Percentiles rank a stretch among this genome's conserved stretches.
Evolutionary conservation across 1,140 invertebrate species (phyloP).

Genomic region (Cydia amplana): DNA sequence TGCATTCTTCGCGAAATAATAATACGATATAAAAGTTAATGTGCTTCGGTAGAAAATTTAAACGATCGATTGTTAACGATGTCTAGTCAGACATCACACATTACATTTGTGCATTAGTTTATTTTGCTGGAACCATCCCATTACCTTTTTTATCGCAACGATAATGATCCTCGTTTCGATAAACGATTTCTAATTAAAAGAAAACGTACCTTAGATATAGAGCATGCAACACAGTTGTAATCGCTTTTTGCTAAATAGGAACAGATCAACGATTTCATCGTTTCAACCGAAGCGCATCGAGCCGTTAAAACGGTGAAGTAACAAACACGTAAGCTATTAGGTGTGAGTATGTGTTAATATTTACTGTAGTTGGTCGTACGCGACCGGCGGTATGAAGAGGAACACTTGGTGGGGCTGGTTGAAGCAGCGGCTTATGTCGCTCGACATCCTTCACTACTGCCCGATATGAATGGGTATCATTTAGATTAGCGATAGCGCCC

Average conservation of each 20-base stretch:
- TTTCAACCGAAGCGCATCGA: slow-evolving; percentile 15
- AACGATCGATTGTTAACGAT: slow-evolving; percentile 1
- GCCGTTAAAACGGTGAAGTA: slow-evolving; percentile 12
- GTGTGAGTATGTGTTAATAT: slow-evolving; percentile 39
- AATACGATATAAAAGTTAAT: neutral
- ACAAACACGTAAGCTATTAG: slow-evolving; percentile 26
- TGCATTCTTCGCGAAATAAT: neutral
- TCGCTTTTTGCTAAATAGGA: neutral
- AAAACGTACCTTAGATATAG: neutral
- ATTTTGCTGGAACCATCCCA: neutral
- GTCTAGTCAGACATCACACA: neutral
- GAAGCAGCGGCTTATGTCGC: slow-evolving; percentile 49
- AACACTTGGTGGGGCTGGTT: slow-evolving; percentile 47
- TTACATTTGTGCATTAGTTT: no score
- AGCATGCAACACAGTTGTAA: slow-evolving; percentile 12
- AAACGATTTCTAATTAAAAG: neutral
- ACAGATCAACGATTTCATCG: slow-evolving; percentile 12
- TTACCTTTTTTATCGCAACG: neutral
- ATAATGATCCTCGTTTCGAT: neutral
- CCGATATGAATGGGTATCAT: slow-evolving; percentile 12
- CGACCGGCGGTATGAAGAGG: slow-evolving; percentile 47
- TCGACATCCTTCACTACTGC: slow-evolving; percentile 41
- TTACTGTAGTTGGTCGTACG: slow-evolving; percentile 50
- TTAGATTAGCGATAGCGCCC: slow-evolving; percentile 8
- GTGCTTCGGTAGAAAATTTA: neutral